Base-by-base conservation (phyloP, 2,113 vertebrate species). In the Centropus bengalensis region DNA sequence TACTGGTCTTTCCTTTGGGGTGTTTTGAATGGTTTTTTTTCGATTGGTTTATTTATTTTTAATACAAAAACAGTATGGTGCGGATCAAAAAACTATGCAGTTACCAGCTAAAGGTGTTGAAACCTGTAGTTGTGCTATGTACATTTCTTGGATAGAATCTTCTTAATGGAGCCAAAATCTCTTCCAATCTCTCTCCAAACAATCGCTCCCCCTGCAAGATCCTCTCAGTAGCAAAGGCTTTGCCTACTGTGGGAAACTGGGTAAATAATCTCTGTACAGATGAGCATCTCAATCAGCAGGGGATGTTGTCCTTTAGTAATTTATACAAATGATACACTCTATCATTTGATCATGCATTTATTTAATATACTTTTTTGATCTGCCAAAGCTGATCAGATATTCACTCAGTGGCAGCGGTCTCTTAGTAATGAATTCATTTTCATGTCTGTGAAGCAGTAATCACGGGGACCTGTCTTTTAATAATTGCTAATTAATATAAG, bases 401-500 rank as follows among this genome's bases (percentile, higher is more conserved):
- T 88, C 64, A 79, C 15, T 80, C 3, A 0, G 17, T 66, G 36
- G 55, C 14, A 69, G 36, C 2, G 3, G 30, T 32, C 62, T 91
- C 49, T 27, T 71, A 79, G 20, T 92, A 94, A 94, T 88, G 68
- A 92, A 87, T 83, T 93, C 23, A 64, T 90, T 95, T 93, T 87
- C n/a, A 58, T 80, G 52, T 77, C 55, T 51, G 22, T 93, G n/a
- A 89, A 96, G 80, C 18, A 94, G 55, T 94, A 94, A 96, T 96
- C 80, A 89, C 1, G 20, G 64, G 63, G 30, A 91, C 66, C 62
- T 89, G 32, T 88, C 68, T 91, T 84, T 64, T 92, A 81, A 75
- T 96, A 97, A 80, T 86, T 97, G 32, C 88, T 96, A 85, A 95
- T 97, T 95, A 96, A 92, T 90, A 73, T 56, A 91, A 96, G 55